These are phyloP conservation scores for Zingel zingel DNA, from an alignment of 2,113 vertebrate genomes.

Conservation along the genomic window DNA sequence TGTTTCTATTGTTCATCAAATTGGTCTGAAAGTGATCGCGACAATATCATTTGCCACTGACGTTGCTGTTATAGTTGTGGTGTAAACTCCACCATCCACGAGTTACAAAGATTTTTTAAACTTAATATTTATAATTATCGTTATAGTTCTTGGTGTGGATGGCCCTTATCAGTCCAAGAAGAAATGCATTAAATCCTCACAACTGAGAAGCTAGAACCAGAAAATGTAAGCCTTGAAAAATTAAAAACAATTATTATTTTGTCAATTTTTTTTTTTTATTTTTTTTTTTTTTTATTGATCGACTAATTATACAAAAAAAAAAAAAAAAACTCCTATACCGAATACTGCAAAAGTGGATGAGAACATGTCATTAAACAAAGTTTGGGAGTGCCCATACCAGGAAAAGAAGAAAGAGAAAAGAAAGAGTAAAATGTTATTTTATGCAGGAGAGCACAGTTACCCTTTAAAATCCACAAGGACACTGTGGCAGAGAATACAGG, in stretches of 20 bases:
- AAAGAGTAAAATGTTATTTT: constrained; percentile 29
- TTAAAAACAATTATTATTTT: neutral
- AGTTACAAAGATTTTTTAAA: too few species aligned
- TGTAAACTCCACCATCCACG: too few species aligned
- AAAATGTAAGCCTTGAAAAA: neutral
- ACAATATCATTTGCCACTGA: too few species aligned
- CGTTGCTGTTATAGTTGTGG: too few species aligned
- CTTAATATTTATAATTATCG: too few species aligned
- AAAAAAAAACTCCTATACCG: neutral
- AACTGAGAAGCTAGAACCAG: neutral
- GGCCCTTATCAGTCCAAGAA: neutral
- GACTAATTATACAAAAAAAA: neutral
- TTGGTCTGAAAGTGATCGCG: too few species aligned
- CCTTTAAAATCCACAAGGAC: constrained; percentile 42
- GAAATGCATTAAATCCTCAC: neutral
- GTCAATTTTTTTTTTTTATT: neutral
- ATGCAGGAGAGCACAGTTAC: constrained; percentile 15
- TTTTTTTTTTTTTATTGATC: neutral
- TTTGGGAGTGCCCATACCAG: too few species aligned
- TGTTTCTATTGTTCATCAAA: too few species aligned
- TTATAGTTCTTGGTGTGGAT: too few species aligned
- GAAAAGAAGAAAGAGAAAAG: neutral
- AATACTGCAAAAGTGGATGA: neutral
- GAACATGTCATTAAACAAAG: constrained; percentile 4
- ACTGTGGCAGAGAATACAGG: constrained; percentile 11